These are phyloP conservation scores for Tapirus terrestris DNA, from an alignment of 2,113 vertebrate species.

Conservation along the genomic window DNA sequence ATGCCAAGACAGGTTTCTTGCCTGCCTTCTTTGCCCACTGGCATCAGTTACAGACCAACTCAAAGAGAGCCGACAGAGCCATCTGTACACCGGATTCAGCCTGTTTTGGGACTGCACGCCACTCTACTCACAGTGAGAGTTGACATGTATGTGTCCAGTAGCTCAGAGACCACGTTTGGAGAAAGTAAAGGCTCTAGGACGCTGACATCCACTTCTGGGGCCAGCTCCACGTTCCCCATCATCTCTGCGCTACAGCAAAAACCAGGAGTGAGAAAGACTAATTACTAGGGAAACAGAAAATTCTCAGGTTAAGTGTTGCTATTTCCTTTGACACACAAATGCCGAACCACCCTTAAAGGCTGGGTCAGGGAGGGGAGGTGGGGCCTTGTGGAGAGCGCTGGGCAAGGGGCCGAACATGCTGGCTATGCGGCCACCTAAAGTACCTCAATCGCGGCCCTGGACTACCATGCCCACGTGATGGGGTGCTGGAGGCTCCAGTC, in stretches of 20 bases:
- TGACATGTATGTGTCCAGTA: conserved; percentile 94
- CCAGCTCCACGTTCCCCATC: conserved; percentile 96
- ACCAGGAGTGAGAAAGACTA: not conserved
- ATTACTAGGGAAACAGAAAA: not conserved
- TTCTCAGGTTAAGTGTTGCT: not conserved
- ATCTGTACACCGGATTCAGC: too few species aligned
- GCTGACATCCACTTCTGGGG: conserved; percentile 92
- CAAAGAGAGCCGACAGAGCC: not conserved
- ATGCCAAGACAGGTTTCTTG: too few species aligned
- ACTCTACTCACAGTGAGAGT: conserved; percentile 94
- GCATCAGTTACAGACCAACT: too few species aligned
- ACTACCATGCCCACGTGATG: not conserved
- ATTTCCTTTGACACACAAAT: not conserved
- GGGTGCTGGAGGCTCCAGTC: not conserved
- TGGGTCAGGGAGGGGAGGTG: too few species aligned
- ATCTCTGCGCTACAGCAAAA: conserved; percentile 90
- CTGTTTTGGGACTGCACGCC: not conserved
- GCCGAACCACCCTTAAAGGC: not conserved
- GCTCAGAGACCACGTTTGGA: conserved; percentile 90
- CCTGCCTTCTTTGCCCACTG: too few species aligned
- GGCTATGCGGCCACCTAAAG: not conserved
- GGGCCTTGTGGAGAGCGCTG: rapidly evolving
- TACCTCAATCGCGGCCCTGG: not conserved
- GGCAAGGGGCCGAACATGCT: not conserved
- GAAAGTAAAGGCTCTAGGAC: conserved; percentile 91